Evolutionary conservation across 2,888 invertebrate species (phyloP).

Genomic region (Nycteola revayana): DNA sequence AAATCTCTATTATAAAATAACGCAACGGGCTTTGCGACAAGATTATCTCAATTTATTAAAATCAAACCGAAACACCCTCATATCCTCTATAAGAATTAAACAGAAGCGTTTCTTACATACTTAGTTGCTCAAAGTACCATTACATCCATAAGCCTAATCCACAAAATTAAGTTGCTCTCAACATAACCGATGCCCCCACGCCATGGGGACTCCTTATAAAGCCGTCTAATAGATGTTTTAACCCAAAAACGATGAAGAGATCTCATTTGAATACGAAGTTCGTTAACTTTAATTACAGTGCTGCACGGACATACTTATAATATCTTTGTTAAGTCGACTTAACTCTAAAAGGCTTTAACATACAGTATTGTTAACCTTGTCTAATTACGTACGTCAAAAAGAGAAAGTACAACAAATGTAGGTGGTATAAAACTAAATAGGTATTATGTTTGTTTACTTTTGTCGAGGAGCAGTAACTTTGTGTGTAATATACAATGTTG

Average conservation of each 20-base stretch:
- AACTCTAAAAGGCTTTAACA: slow-evolving; percentile 23
- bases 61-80: too few species aligned
- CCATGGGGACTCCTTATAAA: slow-evolving; percentile 49
- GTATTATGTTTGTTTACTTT: too few species aligned
- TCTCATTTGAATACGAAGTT: slow-evolving; percentile 58
- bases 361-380: slow-evolving; percentile 17
- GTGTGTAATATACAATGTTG: slow-evolving; percentile 5
- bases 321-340: slow-evolving; percentile 39
- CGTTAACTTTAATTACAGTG: slow-evolving; percentile 59
- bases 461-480: too few species aligned
- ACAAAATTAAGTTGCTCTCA: slow-evolving; percentile 36
- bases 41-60: too few species aligned
- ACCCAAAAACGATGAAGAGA: slow-evolving; percentile 61
- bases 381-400: not conserved
- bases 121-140: slow-evolving; percentile 27
- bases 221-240: slow-evolving; percentile 54
- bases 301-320: slow-evolving; percentile 47
- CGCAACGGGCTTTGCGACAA: too few species aligned
- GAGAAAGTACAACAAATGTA: slow-evolving; percentile 13
- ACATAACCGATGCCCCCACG: slow-evolving; percentile 33
- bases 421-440: slow-evolving; percentile 23
- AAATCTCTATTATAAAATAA: too few species aligned
- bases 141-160: slow-evolving; percentile 32
- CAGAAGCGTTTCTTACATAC: too few species aligned
- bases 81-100: too few species aligned